A percentile compares a stretch with the other conserved stretches of the same genome.
These are phyloP conservation scores for Ancistrus triradiatus DNA, from an alignment of 2,113 vertebrate genomes.

Conservation along the genomic window DNA sequence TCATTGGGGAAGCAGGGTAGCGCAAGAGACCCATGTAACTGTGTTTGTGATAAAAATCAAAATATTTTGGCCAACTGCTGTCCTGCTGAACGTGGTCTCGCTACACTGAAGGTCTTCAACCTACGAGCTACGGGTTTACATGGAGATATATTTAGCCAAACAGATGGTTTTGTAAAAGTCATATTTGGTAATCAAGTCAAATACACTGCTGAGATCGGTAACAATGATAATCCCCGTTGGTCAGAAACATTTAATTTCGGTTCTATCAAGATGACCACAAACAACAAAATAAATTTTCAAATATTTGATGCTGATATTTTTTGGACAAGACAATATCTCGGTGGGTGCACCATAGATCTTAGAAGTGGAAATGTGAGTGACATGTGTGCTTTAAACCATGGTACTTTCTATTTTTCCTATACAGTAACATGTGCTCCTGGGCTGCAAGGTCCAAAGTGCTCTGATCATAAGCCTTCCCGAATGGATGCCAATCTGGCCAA, in stretches of 20 bases:
- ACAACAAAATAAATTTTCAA: constrained; percentile 44
- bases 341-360: constrained; percentile 45
- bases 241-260: constrained; percentile 46
- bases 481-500: constrained; percentile 43
- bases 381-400: constrained; percentile 53
- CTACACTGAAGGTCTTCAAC: constrained; percentile 55
- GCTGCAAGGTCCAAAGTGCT: constrained; percentile 58
- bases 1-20: constrained; percentile 43
- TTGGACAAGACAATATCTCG: constrained; percentile 63
- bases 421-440: constrained; percentile 52
- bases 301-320: constrained; percentile 63
- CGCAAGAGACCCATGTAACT: constrained; percentile 58
- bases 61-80: constrained; percentile 64
- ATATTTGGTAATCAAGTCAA: constrained; percentile 24
- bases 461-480: constrained; percentile 54
- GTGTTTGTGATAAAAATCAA: constrained; percentile 53
- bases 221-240: constrained; percentile 67
- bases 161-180: constrained; percentile 63
- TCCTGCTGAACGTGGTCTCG: constrained; percentile 58
- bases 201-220: constrained; percentile 33
- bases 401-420: constrained; percentile 60
- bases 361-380: not conserved
- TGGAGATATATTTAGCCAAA: constrained; percentile 34
- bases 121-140: constrained; percentile 47
- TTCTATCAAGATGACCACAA: constrained; percentile 35